Percentiles rank a stretch among this genome's conserved stretches.
Conservation (phyloP, 2,888 invertebrate species). For the Nemurella pictetii region DNA sequence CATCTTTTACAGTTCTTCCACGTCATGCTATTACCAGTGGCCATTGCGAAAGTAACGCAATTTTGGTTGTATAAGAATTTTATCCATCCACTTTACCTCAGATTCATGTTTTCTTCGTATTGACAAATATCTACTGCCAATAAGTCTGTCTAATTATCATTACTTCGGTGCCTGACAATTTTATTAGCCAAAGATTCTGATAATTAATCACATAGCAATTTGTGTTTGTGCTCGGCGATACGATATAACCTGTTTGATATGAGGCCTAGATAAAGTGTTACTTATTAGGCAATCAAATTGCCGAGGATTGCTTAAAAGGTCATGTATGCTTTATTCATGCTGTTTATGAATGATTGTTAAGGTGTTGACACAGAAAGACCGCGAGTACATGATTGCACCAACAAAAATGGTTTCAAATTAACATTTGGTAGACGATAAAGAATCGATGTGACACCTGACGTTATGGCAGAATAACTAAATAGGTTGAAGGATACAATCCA, state of each 20-base stretch:
- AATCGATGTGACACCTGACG: neutral
- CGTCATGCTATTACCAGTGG: too few relatives aligned
- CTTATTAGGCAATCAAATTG: neutral
- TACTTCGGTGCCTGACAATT: too few relatives aligned
- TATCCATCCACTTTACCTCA: too few relatives aligned
- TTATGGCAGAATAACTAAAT: neutral
- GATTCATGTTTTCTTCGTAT: too few relatives aligned
- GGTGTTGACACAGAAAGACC: neutral
- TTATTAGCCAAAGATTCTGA: neutral
- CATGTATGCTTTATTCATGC: neutral
- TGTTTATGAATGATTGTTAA: neutral
- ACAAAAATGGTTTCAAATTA: neutral
- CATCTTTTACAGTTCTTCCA: too few relatives aligned
- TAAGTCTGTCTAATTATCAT: too few relatives aligned
- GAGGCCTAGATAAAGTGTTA: neutral
- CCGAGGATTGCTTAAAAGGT: neutral
- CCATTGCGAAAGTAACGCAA: too few relatives aligned
- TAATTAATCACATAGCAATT: neutral
- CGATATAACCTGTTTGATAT: neutral
- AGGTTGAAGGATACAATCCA: neutral
- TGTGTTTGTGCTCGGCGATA: neutral
- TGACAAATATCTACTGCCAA: too few relatives aligned
- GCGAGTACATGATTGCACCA: neutral
- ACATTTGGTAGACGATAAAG: neutral
- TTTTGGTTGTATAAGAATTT: too few relatives aligned